These are phyloP conservation scores for Acanthosepion esculentum DNA, from an alignment of 2,888 invertebrate genomes.

Conservation along the genomic window DNA sequence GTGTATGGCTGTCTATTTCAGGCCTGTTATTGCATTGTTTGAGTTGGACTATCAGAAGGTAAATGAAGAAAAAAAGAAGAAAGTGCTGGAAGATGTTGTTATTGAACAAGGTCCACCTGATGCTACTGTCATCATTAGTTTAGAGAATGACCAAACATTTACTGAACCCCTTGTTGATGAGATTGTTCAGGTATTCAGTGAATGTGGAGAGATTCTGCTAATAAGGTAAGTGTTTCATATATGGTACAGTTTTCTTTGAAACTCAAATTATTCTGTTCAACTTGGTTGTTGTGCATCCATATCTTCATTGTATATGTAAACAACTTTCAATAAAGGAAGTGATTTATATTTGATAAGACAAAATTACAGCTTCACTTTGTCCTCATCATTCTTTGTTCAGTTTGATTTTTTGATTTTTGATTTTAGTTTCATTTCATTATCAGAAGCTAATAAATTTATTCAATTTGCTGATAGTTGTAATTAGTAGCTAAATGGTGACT, in stretches of 20 bases:
- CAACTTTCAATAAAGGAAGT: too few species aligned
- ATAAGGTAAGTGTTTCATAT: conserved; percentile 79
- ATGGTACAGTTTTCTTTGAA: background rate
- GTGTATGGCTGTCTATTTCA: conserved; percentile 57
- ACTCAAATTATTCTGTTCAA: background rate
- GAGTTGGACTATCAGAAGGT: conserved; percentile 90
- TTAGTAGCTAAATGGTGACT: too few species aligned
- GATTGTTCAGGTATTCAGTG: conserved; percentile 84
- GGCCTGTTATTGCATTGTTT: conserved; percentile 93
- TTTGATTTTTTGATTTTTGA: too few species aligned
- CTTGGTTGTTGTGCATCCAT: background rate
- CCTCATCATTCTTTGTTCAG: too few species aligned
- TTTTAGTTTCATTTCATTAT: too few species aligned
- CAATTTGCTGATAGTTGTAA: too few species aligned
- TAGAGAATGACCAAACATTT: conserved; percentile 79
- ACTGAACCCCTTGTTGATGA: conserved; percentile 87
- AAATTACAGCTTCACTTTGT: too few species aligned
- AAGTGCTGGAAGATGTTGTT: conserved; percentile 84
- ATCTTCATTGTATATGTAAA: too few species aligned
- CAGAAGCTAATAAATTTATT: too few species aligned
- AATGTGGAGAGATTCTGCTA: conserved; percentile 91
- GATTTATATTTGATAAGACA: too few species aligned
- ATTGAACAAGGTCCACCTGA: conserved; percentile 90
- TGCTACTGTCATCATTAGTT: conserved; percentile 88
- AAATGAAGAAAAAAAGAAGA: conserved; percentile 84